Evolutionary conservation across 2,113 vertebrate genomes (phyloP), one percentile per base, ranked within the genome.

Genomic region (Hydropotes inermis): DNA sequence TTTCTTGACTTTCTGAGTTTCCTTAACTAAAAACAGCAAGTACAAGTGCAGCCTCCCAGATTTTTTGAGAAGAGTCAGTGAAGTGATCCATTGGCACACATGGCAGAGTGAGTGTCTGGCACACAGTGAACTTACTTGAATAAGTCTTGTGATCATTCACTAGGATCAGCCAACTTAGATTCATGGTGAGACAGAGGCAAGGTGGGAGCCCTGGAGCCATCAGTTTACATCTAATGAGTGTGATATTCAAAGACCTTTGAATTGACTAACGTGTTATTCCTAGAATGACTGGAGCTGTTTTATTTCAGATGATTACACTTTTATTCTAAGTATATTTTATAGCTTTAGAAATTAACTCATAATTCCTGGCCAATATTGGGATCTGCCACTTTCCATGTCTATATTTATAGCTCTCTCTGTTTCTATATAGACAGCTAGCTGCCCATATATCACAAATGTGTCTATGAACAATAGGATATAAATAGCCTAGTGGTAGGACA

Each of bases 391-490:
- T 5, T 74, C 21, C 60, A 21, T 55, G 61, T 60, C 61, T 94
- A 12, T 70, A 50, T 70, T 79, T 92, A 79, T 25, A 90, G 10
- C 36, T 92, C 28, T 47, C 45, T 87, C 6, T 84, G 2, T 58
- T 89, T 78, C 30, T 78, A 52, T 43, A 39, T 67, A 85, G 39
- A 87, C n/a, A 87, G 28, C 25, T 84, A 64, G 33, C 50, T 90
- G 61, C 33, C 50, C 23, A 70, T 61, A 43, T 82, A 55, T 60
- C 60, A 83, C 9, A 0, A 96, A 96, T 79, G 36, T 8, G 11
- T 89, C 70, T 89, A 21, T 89, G 58, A 93, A 74, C 86, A 96
- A 86, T 43, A 86, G 28, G 12, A 58, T 36, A 96, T 74, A 95
- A 95, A 94, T 67, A 89, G 25, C 14, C 23, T 74, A 64, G 61